Evolutionary conservation across 2,888 invertebrate genomes (phyloP).

Genomic region (Synanthedon tipuliformis): DNA sequence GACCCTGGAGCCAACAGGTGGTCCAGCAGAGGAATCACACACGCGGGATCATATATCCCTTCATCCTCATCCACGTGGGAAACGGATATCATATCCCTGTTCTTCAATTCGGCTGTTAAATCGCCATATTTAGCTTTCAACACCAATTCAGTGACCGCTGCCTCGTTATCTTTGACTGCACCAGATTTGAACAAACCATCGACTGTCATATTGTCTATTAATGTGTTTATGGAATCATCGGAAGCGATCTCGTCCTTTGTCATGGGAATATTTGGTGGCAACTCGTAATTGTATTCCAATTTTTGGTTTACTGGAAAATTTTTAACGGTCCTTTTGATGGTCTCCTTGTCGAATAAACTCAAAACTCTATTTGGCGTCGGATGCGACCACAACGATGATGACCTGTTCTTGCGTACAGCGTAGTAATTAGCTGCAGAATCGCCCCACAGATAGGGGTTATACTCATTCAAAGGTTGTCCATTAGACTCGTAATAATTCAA

Average conservation of each 20-base stretch:
- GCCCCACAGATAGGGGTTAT: conserved; percentile 87
- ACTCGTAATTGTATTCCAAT: conserved; percentile 57
- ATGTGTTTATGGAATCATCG: conserved; percentile 15
- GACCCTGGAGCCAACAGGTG: conserved; percentile 81
- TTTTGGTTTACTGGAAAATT: conserved; percentile 77
- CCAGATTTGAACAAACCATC: conserved; percentile 23
- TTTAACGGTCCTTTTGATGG: conserved; percentile 74
- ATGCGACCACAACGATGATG: conserved; percentile 74
- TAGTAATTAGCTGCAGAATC: conserved; percentile 83
- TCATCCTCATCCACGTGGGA: conserved; percentile 32
- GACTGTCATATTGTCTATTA: conserved; percentile 24
- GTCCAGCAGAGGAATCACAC: conserved; percentile 81
- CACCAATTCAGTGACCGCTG: conserved; percentile 21
- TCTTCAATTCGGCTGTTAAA: conserved; percentile 17
- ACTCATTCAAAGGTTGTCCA: conserved; percentile 73
- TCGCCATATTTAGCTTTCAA: conserved; percentile 26
- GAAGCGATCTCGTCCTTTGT: conserved; percentile 9
- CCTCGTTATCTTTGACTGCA: conserved; percentile 26
- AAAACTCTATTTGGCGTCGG: conserved; percentile 80
- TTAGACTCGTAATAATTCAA: conserved; percentile 77
- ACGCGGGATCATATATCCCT: conserved; percentile 83
- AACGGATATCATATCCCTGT: conserved; percentile 21
- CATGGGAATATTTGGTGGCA: conserved; percentile 20
- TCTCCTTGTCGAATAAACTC: conserved; percentile 75
- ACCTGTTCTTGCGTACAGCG: conserved; percentile 71